A percentile compares a stretch with the other conserved stretches of the same genome.
Evolutionary conservation across 2,888 invertebrate species (phyloP).

Genomic region (Seira musarum): DNA sequence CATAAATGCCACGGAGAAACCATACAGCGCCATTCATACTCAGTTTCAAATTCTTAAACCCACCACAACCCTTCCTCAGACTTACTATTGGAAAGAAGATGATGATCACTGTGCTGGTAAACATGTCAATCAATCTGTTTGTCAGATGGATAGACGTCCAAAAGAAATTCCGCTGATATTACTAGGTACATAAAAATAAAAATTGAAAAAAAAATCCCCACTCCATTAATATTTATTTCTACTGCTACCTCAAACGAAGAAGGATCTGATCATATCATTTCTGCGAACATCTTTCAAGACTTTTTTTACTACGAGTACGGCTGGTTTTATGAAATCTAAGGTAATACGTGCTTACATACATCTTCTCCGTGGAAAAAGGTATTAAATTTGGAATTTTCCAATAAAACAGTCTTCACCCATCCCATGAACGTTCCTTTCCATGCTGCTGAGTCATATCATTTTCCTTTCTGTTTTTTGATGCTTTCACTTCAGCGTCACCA

Average conservation of each 20-base stretch:
- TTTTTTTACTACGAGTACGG: background rate
- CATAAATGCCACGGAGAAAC: background rate
- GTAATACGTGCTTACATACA: background rate
- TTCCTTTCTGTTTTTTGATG: no score
- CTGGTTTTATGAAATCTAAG: background rate
- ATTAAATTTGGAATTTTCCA: no score
- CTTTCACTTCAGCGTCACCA: no score
- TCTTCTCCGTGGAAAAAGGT: no score
- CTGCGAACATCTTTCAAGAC: no score
- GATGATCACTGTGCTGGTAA: background rate
- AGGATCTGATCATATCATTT: background rate
- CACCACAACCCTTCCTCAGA: background rate
- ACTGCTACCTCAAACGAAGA: background rate
- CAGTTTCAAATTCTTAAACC: background rate
- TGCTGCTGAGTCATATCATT: background rate
- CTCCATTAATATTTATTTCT: background rate
- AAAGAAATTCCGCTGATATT: background rate
- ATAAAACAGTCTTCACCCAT: background rate
- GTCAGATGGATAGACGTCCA: background rate
- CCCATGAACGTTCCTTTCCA: background rate
- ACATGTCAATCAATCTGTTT: constrained; percentile 8
- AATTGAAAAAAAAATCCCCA: background rate
- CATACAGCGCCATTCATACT: background rate
- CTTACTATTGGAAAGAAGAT: background rate
- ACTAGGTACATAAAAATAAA: background rate